Evolutionary conservation across 2,113 vertebrate genomes (phyloP), one percentile per base, ranked within the genome.

Genomic region (Holacanthus passer): DNA sequence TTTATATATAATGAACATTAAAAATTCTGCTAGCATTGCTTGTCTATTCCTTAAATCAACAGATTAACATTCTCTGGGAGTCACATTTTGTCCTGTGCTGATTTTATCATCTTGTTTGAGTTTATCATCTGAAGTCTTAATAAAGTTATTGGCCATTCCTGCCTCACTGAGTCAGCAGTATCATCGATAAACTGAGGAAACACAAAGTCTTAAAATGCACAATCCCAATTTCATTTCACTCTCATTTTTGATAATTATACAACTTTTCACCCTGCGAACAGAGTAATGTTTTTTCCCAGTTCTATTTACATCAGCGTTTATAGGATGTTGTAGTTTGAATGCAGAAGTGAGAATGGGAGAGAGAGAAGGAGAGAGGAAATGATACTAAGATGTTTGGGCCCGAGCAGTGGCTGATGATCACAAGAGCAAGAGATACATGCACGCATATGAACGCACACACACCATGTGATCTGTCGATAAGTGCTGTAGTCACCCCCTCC

Each of bases 271-370:
- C 77, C 45, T 53, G 53, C 50, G 4, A 41, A 39, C 65, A 65
- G 66, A 69, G 31, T 5, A 0, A 65, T 80, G 64, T 70, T 85
- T 82, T 81, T 82, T 79, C 77, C 87, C 65, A 79, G 24, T 89
- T 75, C 87, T 91, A 84, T 90, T 93, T 86, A 78, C 81, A 83
- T 73, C 75, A 5, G 39, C 47, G 75, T 72, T 87, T 82, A 74
- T 83, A 82, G 90, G 90, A 91, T 85, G 81, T 88, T 88, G 83
- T 89, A 86, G 86, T 67, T 75, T 32, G 77, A 93, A 93, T 89
- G 81, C 77, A 93, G 93, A 94, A 94, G 92, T 93, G 93, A 94
- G 85, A 93, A 59, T 48, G 62, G 91, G 87, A 93, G 88, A 90
- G 88, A 89, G 48, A 91, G 91, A 92, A 92, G 80, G 88, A 87